Percentiles rank a stretch among this genome's conserved stretches.
Evolutionary conservation across 2,113 vertebrate genomes (phyloP).

Genomic region (Mellivora capensis): DNA sequence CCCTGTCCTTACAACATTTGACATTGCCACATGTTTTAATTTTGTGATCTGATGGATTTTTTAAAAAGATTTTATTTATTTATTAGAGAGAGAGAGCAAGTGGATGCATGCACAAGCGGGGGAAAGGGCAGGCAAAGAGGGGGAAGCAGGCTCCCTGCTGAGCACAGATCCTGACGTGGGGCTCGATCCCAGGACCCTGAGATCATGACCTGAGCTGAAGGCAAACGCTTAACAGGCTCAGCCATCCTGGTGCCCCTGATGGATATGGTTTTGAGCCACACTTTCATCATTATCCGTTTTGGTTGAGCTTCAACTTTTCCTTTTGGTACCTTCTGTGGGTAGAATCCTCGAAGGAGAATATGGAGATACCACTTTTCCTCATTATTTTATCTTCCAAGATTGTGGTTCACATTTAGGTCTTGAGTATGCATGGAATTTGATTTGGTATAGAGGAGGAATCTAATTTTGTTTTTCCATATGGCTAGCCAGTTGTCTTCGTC

Average conservation of each 20-base stretch:
- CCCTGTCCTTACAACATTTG: fast-evolving
- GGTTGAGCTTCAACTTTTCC: background rate
- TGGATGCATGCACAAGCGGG: background rate
- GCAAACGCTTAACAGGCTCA: background rate
- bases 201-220: background rate
- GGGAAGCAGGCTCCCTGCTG: background rate
- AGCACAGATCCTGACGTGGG: background rate
- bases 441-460: background rate
- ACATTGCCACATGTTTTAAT: fast-evolving
- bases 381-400: background rate
- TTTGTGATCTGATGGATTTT: fast-evolving
- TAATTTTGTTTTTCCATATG: background rate
- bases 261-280: too few species aligned
- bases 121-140: background rate
- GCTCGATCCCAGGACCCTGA: background rate
- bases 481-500: background rate
- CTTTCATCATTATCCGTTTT: fast-evolving
- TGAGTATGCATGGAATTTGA: background rate
- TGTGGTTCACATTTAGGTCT: background rate
- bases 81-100: background rate
- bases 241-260: background rate
- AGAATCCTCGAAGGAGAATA: background rate
- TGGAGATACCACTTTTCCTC: too few species aligned
- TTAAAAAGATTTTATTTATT: background rate
- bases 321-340: background rate